Evolutionary conservation across 23 tunicate species (phyloP), one percentile per base, ranked within the genome.

Genomic region (Clavelina lepadiformis): DNA sequence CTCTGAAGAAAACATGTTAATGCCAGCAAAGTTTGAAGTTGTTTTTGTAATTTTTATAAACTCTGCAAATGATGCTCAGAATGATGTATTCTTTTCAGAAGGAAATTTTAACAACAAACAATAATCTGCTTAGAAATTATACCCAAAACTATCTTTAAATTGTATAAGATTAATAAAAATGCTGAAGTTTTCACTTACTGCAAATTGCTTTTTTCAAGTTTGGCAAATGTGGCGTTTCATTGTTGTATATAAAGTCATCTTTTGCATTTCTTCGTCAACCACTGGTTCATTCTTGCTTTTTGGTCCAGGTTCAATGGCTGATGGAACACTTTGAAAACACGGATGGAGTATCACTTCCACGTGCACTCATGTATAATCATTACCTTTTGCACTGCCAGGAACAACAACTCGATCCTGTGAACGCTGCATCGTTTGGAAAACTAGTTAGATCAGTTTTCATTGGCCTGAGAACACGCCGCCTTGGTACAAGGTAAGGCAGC

Each of bases 301-400:
- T 26, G 13, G 30, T 57, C 37, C 38, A 87, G 96, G 94, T 93
- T 7, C 82, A 75, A 26, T 94, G 99, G 99, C 73, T 94, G 51
- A 63, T 86, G 81, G 99, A 94, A 33, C 94, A 94, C 52, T 94
- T 94, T 72, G 99, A 94, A 69, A 94, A 86, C 41, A 55, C 99
- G 1, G 99, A 94, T 35, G 99, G 99, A 0, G 99, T 94, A 31
- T 94, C 99, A 22, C 67, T 94, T 7, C 99, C 99, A 3, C 85
- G 99, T 19, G 99, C 99, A 0, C 63, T 89, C 26, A 94, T 94
- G 99, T 94, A 94, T 80, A 80, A 94, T 50, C 99, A 94, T 63
- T 94, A 94, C 47, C 41, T 94, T 30, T 68, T 94, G 28, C 99
- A 94, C 76, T 94, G 96, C 69, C 78, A 93, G 52, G 85, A 94